A percentile compares a stretch with the other conserved stretches of the same genome.
Evolutionary conservation across 2,888 invertebrate genomes (phyloP).

Genomic region (Ectemnius continuus): DNA sequence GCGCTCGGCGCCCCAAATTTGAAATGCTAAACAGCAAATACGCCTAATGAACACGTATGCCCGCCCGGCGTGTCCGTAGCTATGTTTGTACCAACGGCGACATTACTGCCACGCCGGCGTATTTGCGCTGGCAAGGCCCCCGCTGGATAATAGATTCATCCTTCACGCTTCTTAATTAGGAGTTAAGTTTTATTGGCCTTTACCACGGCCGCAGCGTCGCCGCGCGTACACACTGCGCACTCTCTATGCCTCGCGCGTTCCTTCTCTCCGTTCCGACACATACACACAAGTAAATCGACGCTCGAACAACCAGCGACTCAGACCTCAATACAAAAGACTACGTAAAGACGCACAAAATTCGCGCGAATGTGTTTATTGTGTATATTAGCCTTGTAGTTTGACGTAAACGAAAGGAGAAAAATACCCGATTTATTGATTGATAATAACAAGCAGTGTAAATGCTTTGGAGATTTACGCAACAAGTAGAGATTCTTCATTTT

Average conservation of each 20-base stretch:
- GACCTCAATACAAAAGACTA: no score
- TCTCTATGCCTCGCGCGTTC: no score
- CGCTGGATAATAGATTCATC: slow-evolving; percentile 76
- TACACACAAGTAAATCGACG: no score
- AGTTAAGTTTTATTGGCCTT: slow-evolving; percentile 77
- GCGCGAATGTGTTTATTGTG: no score
- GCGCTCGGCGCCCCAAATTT: slow-evolving; percentile 69
- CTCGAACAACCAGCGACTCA: no score
- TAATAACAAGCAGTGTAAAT: no score
- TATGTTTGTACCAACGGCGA: slow-evolving; percentile 74
- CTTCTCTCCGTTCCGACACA: no score
- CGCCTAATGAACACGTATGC: slow-evolving; percentile 78
- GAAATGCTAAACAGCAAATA: slow-evolving; percentile 78
- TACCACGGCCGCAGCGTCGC: slow-evolving; percentile 47
- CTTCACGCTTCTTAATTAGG: slow-evolving; percentile 78
- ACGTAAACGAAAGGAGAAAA: no score
- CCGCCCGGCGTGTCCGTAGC: slow-evolving; percentile 68
- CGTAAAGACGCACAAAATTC: no score
- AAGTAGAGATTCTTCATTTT: not conserved
- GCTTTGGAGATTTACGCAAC: not conserved
- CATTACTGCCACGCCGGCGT: slow-evolving; percentile 67
- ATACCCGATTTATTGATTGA: no score
- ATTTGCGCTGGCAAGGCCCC: slow-evolving; percentile 68
- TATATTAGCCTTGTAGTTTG: no score
- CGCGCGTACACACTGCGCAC: slow-evolving; percentile 10